Evolutionary conservation across 2,888 invertebrate genomes (phyloP).

Genomic region (Neoascia interrupta): DNA sequence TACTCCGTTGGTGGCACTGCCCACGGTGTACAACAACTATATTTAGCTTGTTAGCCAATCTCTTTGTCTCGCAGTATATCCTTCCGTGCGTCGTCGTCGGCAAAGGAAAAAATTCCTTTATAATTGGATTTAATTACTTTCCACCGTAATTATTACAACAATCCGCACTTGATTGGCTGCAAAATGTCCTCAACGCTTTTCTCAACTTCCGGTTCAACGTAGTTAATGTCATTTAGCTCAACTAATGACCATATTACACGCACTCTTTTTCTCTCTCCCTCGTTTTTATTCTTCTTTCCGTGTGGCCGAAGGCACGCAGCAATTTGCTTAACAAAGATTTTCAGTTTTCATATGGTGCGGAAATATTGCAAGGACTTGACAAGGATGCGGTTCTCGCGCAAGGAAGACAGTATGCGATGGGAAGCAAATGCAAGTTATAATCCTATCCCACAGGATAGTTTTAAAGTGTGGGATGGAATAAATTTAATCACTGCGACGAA

Average conservation of each 20-base stretch:
- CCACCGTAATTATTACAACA: slow-evolving; percentile 57
- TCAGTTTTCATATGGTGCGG: slow-evolving; percentile 1
- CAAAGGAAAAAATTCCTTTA: slow-evolving; percentile 18
- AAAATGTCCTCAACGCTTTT: slow-evolving; percentile 61
- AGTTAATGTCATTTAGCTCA: slow-evolving; percentile 49
- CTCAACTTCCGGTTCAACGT: slow-evolving; percentile 54
- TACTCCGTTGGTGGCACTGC: not conserved
- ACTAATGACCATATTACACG: slow-evolving; percentile 58
- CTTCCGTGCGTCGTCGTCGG: not conserved
- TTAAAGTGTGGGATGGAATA: slow-evolving; percentile 37
- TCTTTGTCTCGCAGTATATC: slow-evolving; percentile 8
- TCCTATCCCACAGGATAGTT: slow-evolving; percentile 30
- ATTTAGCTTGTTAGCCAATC: slow-evolving; percentile 39
- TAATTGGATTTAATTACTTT: slow-evolving; percentile 61
- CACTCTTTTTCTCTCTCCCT: slow-evolving; percentile 5
- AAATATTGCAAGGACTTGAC: slow-evolving; percentile 26
- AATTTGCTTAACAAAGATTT: too few species aligned
- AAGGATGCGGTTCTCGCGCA: slow-evolving; percentile 33
- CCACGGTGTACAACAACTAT: slow-evolving; percentile 2
- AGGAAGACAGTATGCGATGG: not conserved
- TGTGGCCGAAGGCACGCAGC: not conserved
- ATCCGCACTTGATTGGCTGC: slow-evolving; percentile 63
- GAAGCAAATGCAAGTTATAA: slow-evolving; percentile 35
- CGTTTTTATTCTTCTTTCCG: not conserved
- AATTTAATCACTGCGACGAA: slow-evolving; percentile 36